Conservation (phyloP, 2,113 vertebrate genomes). For the Anoura caudifer region DNA sequence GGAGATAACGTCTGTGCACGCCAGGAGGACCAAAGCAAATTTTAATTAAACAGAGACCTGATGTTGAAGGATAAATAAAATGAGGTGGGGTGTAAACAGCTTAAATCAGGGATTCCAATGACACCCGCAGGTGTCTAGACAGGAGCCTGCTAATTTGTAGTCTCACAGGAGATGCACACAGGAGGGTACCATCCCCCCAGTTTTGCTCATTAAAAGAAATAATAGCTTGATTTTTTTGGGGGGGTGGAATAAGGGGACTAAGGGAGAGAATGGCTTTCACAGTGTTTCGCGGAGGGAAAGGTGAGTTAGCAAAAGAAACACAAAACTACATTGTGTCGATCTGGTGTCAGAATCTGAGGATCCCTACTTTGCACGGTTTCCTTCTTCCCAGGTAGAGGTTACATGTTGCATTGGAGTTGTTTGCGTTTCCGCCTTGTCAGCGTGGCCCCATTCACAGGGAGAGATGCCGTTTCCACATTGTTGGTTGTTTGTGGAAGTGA, state of each 20-base stretch:
- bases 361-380: no score
- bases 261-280: background rate
- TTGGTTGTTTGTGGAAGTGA: slow-evolving; percentile 24
- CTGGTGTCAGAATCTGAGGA: background rate
- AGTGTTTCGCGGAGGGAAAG: background rate
- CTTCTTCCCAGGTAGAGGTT: background rate
- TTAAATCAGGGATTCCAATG: slow-evolving; percentile 42
- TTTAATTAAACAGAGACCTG: slow-evolving; percentile 62
- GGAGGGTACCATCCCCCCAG: background rate
- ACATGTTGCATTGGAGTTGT: background rate
- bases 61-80: slow-evolving; percentile 72
- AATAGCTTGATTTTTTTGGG: slow-evolving; percentile 22
- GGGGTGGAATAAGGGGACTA: background rate
- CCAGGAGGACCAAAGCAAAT: slow-evolving; percentile 32
- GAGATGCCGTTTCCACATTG: slow-evolving; percentile 51
- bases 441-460: background rate
- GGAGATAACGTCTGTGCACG: background rate
- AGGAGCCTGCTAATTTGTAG: slow-evolving; percentile 62
- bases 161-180: slow-evolving; percentile 27
- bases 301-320: background rate
- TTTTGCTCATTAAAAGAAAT: slow-evolving; percentile 51
- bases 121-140: slow-evolving; percentile 68
- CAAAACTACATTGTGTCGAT: background rate
- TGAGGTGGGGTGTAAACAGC: slow-evolving; percentile 52
- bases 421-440: background rate